Evolutionary conservation across 2,113 vertebrate species (phyloP), one percentile per base, ranked within the genome.

Genomic region (Tor tambroides): DNA sequence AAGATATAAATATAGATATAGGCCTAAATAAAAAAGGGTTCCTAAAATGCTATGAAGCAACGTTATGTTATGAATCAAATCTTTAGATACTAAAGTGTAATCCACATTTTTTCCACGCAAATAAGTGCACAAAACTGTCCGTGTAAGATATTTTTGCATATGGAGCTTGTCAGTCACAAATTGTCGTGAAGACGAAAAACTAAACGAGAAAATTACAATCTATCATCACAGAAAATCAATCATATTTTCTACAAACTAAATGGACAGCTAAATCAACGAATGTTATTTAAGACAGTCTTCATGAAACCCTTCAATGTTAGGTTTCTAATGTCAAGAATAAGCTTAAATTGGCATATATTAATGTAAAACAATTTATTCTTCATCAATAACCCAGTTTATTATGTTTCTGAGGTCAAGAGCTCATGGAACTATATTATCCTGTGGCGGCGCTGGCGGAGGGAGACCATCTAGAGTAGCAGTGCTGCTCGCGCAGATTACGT

Each of bases 361-460:
- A 30, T 17, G 41, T 49, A 77, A 77, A 51, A 43, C 26, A 19
- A 28, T 51, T 10, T 30, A 28, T 30, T 77, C 6, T 26, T 51
- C 43, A 4, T 77, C 30, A 32, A 54, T 19, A 35, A 23, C 30
- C 43, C 74, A 8, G 74, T n/a, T 65, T 2, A 26, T 46, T 46
- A 7, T 43, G 35, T 26, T 26, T n/a, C 11, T 41, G 30, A 63
- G 35, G 56, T 10, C 21, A 38, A 32, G 85, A 77, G 12, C 72
- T 43, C n/a, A 19, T 23, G 91, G 95, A 81, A 93, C 95, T 96
- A 96, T 87, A 92, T 95, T 94, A 75, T 93, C 88, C 89, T 38
- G 61, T 65, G 54, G 84, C 80, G 56, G 35, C 94, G 43, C 75
- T 72, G 65, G 43, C 94, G 94, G 94, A 95, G 90, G 94, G 90